Conservation (phyloP, 2,797 vertebrate species). For the Eleutherodactylus coqui region DNA sequence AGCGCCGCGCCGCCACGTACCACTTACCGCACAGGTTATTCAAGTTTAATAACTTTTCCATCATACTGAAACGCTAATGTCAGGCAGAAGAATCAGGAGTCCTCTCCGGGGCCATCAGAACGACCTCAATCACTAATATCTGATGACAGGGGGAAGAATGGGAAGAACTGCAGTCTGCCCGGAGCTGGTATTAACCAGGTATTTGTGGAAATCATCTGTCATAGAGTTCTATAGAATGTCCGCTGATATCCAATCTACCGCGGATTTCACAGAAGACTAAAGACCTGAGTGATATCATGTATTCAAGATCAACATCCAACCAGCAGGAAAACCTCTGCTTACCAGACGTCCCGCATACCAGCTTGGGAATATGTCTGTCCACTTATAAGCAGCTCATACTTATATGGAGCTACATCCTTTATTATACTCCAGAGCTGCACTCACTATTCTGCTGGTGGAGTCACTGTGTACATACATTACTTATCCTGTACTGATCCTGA, state of each 20-base stretch:
- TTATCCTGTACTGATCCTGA: too few relatives aligned
- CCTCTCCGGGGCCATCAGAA: not conserved
- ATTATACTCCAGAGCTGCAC: too few relatives aligned
- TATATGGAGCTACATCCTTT: not conserved
- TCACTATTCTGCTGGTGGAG: too few relatives aligned
- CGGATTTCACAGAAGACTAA: not conserved
- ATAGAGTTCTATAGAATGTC: not conserved
- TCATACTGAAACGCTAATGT: not conserved
- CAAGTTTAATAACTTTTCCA: constrained; percentile 32
- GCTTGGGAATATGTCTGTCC: not conserved
- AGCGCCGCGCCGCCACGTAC: not conserved
- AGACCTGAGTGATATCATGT: not conserved
- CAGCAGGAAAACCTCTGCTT: not conserved
- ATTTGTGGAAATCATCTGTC: not conserved
- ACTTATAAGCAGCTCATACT: too few relatives aligned
- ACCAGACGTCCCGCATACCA: not conserved
- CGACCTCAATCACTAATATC: not conserved
- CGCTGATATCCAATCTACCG: not conserved
- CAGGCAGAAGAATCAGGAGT: constrained; percentile 16
- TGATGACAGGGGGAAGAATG: not conserved
- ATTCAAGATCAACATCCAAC: not conserved
- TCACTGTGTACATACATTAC: too few relatives aligned
- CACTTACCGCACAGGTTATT: constrained; percentile 4
- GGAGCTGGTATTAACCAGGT: not conserved
- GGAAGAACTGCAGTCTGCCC: not conserved